Base-by-base conservation (phyloP, 2,113 vertebrate genomes). In the Dicaeum eximium region DNA sequence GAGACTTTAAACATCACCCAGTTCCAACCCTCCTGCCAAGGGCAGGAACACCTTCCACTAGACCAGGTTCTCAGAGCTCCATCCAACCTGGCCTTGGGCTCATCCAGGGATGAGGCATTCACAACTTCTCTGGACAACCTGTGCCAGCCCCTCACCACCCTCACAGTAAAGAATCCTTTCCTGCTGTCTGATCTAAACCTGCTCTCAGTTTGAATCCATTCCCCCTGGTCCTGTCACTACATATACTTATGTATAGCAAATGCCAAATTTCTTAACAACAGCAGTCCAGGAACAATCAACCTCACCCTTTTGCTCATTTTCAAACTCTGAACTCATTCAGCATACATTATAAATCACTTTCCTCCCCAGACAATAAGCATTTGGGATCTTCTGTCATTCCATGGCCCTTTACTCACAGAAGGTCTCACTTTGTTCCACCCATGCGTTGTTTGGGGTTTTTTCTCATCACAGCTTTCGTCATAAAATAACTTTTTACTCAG, bases 321-420 rank as follows among this genome's bases (percentile, higher is more conserved):
- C 48, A 92, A 81, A 85, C 18, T 13, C 80, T 45, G 44, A 87
- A 91, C 81, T 89, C 15, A 87, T 91, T 84, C 70, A 75, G 37
- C 57, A 74, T 74, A 21, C 14, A 86, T 79, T 95, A 89, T 64
- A 91, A 95, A 95, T 86, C 60, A 75, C n/a, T 78, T 70, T 90
- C 19, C 75, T 89, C 70, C 67, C 72, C 35, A 88, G 67, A 95
- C 53, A 86, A 62, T 42, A 91, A 28, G 24, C 58, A 78, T 93
- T 88, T 72, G 60, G 45, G 74, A 86, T 89, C 20, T n/a, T 92
- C 33, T 54, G n/a, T 74, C 57, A 65, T 79, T 86, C 56, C 80
- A 79, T 60, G 28, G 45, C 19, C 21, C 48, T 88, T 80, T 83
- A 54, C n/a, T 85, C 51, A 74, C 19, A 56, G 79, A 91, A 84